Base-by-base conservation (phyloP, 2,888 invertebrate genomes). In the Volucella inanis region DNA sequence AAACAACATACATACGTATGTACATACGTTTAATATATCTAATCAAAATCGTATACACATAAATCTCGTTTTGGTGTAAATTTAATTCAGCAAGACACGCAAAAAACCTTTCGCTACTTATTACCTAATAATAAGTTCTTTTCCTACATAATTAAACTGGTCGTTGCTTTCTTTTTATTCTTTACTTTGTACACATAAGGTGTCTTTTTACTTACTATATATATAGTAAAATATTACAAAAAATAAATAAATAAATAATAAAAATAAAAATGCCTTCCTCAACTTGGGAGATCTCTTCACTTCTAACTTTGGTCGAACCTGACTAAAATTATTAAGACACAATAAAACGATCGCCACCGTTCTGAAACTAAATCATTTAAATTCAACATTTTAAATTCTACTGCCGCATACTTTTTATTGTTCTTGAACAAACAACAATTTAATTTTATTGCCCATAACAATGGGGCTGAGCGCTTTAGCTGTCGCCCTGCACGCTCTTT, bases 251-350 rank as follows among this genome's bases (percentile, higher is more conserved):
- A 65, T 6, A 41, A 1, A 31, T 15, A 45, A 41, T 3, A 31
- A 15, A 45, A 41, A 67, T n/a, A 49, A 31, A 38, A 18, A 47
- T 49, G 70, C 67, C 81, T 81, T 76, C 76, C 68, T 68, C 68
- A 70, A 70, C 57, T 68, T 57, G 64, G 47, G 74, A 2, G 59
- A 47, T 70, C 75, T 43, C 61, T 54, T 47, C 62, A 10, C 54
- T 47, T 45, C 72, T 39, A 38, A 64, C 47, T 45, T 15, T 55
- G 6, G 8, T 54, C 3, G 72, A 14, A 72, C 72, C 41, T 72
- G 61, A 72, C 72, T 47, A 9, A 54, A 54, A 72, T 72, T 62
- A 65, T 52, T 65, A 39, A 9, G 2, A n/a, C 31, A n/a, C 18
- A 45, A 12, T 45, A 22, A 61, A 43, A 22, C 64, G 45, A 47